phyloP scores from a whole-genome alignment of 2,113 vertebrate species.

The Pygoscelis adeliae region DNA sequence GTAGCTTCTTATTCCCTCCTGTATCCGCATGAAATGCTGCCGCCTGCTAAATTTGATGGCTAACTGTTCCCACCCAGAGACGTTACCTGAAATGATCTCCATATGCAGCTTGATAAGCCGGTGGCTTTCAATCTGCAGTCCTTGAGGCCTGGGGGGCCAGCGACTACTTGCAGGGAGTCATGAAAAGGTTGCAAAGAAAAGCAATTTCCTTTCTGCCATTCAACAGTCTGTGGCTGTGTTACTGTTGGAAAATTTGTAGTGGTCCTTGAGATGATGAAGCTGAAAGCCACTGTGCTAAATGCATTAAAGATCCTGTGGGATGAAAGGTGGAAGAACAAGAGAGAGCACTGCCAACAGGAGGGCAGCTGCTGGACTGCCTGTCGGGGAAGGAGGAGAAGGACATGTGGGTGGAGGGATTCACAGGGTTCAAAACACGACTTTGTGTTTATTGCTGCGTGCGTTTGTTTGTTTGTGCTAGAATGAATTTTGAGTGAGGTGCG shows the following conservation, averaged over 20 bases:
- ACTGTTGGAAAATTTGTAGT: not conserved
- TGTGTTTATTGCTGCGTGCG: not conserved
- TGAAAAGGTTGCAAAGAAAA: conserved; percentile 46
- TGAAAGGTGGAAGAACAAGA: not conserved
- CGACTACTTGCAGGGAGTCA: not conserved
- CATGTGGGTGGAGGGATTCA: not conserved
- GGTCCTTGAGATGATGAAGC: not conserved
- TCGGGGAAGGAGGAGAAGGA: not conserved
- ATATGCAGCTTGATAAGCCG: not conserved
- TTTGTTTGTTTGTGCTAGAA: not conserved
- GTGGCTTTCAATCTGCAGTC: not conserved
- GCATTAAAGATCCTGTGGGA: not conserved
- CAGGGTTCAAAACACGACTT: not conserved
- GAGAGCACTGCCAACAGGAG: not conserved
- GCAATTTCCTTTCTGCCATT: conserved; percentile 46
- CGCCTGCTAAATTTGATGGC: not conserved
- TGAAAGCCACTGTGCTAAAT: not conserved
- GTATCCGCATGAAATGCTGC: not conserved
- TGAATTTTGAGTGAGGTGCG: not conserved
- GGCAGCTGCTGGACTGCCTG: not conserved
- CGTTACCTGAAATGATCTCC: not conserved
- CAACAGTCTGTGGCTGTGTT: not conserved
- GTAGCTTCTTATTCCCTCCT: not conserved
- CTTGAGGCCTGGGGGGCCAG: not conserved
- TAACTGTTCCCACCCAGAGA: not conserved